Conservation (phyloP, 1,140 invertebrate genomes). For the Papilio glaucus region DNA sequence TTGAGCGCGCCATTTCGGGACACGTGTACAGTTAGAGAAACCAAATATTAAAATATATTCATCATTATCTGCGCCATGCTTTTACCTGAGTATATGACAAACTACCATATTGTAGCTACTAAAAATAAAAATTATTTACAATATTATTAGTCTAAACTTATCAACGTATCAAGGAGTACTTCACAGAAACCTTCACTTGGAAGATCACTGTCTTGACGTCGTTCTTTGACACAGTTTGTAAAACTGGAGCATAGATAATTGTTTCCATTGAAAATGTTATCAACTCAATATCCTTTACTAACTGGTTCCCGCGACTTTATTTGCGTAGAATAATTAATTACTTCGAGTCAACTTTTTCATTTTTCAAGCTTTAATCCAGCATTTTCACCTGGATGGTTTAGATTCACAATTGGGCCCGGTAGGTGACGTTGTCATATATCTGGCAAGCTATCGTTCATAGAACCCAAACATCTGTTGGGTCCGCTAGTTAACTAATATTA, state of each 20-base stretch:
- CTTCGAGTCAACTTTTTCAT: not conserved
- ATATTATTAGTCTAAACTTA: not conserved
- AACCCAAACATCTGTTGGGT: too few relatives aligned
- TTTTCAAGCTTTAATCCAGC: not conserved
- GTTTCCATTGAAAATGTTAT: conserved; percentile 10
- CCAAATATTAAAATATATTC: too few relatives aligned
- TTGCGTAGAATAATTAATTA: not conserved
- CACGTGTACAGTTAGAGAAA: too few relatives aligned
- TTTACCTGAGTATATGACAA: too few relatives aligned
- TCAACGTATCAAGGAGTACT: conserved; percentile 4
- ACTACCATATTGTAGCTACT: too few relatives aligned
- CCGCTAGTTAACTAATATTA: too few relatives aligned
- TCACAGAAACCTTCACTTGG: conserved; percentile 2
- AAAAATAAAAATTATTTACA: not conserved
- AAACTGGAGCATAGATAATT: not conserved
- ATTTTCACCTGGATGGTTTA: too few relatives aligned
- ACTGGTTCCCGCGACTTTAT: not conserved
- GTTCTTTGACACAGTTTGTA: not conserved
- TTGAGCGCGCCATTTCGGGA: too few relatives aligned
- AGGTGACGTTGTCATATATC: too few relatives aligned
- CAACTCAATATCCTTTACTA: not conserved
- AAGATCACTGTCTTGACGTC: not conserved
- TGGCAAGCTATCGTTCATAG: too few relatives aligned
- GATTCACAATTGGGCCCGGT: too few relatives aligned
- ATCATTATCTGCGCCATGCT: too few relatives aligned